Percentiles rank a stretch among this genome's conserved stretches.
These are phyloP conservation scores for Zaprionus davidi DNA, from an alignment of 1,140 invertebrate species.

Conservation along the genomic window DNA sequence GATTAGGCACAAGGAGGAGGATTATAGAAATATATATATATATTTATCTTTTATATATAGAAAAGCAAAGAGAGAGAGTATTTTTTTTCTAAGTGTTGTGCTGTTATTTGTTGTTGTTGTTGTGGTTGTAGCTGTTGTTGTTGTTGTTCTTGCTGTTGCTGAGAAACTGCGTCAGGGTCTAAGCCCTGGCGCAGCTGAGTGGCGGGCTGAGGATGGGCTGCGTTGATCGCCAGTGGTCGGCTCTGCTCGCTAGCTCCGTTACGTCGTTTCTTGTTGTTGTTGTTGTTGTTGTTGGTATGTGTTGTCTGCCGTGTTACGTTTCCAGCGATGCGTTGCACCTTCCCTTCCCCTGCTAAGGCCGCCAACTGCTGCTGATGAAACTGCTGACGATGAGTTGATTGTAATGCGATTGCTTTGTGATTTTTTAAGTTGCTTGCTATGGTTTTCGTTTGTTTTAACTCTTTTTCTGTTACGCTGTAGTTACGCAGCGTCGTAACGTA, in stretches of 20 bases:
- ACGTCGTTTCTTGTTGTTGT: constrained; percentile 60
- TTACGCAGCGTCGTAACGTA: constrained; percentile 61
- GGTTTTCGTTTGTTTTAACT: neutral
- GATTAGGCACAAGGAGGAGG: constrained; percentile 79
- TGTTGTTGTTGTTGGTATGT: constrained; percentile 23
- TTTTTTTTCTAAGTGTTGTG: constrained; percentile 58
- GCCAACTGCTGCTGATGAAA: constrained; percentile 32
- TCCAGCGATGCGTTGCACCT: constrained; percentile 66
- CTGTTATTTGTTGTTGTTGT: constrained; percentile 53
- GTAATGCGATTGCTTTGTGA: constrained; percentile 20
- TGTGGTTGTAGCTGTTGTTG: constrained; percentile 52
- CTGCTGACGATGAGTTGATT: constrained; percentile 30
- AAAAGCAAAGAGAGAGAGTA: constrained; percentile 60
- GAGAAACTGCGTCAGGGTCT: constrained; percentile 65
- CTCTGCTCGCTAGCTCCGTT: constrained; percentile 73
- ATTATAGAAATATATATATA: constrained; percentile 56
- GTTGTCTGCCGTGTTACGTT: constrained; percentile 29
- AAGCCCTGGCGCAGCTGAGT: constrained; percentile 70
- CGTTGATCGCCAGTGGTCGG: constrained; percentile 80
- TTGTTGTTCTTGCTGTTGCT: constrained; percentile 45
- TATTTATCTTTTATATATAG: constrained; percentile 63
- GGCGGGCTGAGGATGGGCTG: constrained; percentile 79
- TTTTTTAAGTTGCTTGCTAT: constrained; percentile 25
- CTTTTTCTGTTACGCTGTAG: constrained; percentile 10
- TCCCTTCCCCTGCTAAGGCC: constrained; percentile 33